A percentile compares a stretch with the other conserved stretches of the same genome.
phyloP scores from a whole-genome alignment of 2,888 invertebrate species.

The Nomada ruficornis region DNA sequence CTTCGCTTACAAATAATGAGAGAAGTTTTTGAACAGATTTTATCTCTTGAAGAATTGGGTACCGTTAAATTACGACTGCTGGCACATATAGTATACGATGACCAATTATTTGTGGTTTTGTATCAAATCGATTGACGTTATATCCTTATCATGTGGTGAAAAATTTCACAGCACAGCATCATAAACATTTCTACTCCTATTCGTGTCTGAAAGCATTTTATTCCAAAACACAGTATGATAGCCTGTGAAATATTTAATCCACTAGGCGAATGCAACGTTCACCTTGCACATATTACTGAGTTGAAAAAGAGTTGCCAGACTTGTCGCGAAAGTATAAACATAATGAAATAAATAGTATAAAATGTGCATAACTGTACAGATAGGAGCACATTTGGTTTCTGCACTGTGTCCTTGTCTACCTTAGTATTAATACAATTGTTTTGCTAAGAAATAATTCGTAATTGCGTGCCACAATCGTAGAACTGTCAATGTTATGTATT shows the following conservation, averaged over 20 bases:
- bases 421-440: too few relatives aligned
- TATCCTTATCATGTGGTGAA: neutral
- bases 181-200: conserved; percentile 5
- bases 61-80: neutral
- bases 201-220: neutral
- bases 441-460: too few relatives aligned
- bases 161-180: neutral
- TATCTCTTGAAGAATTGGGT: neutral
- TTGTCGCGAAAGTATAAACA: too few relatives aligned
- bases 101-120: conserved; percentile 1
- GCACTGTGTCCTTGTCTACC: too few relatives aligned
- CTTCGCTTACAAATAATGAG: conserved; percentile 9
- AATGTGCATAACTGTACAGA: neutral
- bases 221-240: neutral
- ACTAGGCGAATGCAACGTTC: neutral
- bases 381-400: too few relatives aligned
- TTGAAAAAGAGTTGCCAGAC: too few relatives aligned
- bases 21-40: neutral
- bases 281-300: neutral
- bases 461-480: too few relatives aligned
- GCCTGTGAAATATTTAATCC: neutral
- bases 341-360: too few relatives aligned
- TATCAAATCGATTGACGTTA: neutral
- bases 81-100: neutral
- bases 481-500: too few relatives aligned